Evolutionary conservation across 2,888 invertebrate species (phyloP).

Genomic region (Limnephilus lunatus): DNA sequence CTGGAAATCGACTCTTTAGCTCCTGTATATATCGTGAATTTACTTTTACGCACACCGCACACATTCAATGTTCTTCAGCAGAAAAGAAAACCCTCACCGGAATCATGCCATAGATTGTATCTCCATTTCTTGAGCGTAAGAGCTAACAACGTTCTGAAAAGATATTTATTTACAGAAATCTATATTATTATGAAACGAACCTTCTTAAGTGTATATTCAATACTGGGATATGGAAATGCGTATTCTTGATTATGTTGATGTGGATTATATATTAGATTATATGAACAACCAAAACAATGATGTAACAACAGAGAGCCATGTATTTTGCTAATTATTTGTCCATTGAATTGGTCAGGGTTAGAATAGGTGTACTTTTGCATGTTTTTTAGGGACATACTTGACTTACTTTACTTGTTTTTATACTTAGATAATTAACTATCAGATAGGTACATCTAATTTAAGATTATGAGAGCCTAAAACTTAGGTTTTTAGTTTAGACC

Average conservation of each 20-base stretch:
- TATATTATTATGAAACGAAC: neutral
- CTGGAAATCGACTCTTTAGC: neutral
- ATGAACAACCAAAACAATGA: neutral
- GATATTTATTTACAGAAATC: constrained; percentile 11
- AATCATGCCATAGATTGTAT: constrained; percentile 2
- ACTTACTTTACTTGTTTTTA: too few relatives aligned
- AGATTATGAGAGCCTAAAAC: too few relatives aligned
- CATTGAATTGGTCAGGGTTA: neutral
- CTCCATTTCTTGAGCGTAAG: neutral
- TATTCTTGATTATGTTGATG: neutral
- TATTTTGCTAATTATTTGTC: neutral
- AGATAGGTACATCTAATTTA: too few relatives aligned
- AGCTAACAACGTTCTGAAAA: neutral
- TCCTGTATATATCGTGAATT: neutral
- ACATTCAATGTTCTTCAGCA: neutral
- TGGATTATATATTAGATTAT: too few relatives aligned
- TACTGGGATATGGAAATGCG: neutral
- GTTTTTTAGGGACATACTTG: too few relatives aligned
- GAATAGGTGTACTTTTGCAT: too few relatives aligned
- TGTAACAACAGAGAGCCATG: neutral
- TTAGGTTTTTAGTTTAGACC: too few relatives aligned
- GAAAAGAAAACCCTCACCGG: neutral
- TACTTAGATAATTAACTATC: too few relatives aligned
- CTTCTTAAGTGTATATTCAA: neutral
- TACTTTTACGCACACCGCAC: neutral